phyloP scores from a whole-genome alignment of 1,140 invertebrate genomes.

The Ostrea edulis region DNA sequence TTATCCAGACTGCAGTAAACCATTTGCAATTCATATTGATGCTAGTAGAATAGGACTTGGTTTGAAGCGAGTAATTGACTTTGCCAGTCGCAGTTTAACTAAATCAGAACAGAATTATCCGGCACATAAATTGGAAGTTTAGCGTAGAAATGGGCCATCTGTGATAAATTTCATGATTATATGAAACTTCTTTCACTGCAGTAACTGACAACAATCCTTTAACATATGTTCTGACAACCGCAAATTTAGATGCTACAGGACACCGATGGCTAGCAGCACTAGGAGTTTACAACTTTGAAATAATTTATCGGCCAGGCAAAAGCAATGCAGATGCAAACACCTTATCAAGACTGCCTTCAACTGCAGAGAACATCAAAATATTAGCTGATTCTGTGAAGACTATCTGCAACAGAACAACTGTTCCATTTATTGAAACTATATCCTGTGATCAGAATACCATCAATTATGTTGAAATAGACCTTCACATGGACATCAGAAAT shows the following conservation, averaged over 20 bases:
- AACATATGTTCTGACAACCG: slow-evolving; percentile 53
- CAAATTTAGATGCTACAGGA: slow-evolving; percentile 49
- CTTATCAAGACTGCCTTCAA: slow-evolving; percentile 47
- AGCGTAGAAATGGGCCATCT: slow-evolving; percentile 50
- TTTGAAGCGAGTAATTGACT: slow-evolving; percentile 57
- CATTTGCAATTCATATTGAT: slow-evolving; percentile 60
- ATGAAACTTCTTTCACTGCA: slow-evolving; percentile 12
- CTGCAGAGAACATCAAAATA: background rate
- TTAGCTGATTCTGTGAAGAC: background rate
- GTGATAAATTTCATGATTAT: slow-evolving; percentile 45
- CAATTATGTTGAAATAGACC: background rate
- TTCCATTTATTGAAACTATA: background rate
- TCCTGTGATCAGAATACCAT: background rate
- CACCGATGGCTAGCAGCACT: slow-evolving; percentile 53
- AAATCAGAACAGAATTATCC: slow-evolving; percentile 52
- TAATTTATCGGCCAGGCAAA: slow-evolving; percentile 49
- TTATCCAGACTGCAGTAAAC: slow-evolving; percentile 53
- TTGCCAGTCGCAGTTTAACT: slow-evolving; percentile 43
- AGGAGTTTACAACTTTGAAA: slow-evolving; percentile 48
- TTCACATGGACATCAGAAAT: background rate
- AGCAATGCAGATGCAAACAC: slow-evolving; percentile 49
- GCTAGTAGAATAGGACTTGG: slow-evolving; percentile 61
- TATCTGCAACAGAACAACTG: background rate
- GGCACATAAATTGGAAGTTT: slow-evolving; percentile 50
- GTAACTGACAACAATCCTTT: slow-evolving; percentile 57